Evolutionary conservation across 64 coral and sea anemone species (phyloP).

Genomic region (Montipora efflorescens): DNA sequence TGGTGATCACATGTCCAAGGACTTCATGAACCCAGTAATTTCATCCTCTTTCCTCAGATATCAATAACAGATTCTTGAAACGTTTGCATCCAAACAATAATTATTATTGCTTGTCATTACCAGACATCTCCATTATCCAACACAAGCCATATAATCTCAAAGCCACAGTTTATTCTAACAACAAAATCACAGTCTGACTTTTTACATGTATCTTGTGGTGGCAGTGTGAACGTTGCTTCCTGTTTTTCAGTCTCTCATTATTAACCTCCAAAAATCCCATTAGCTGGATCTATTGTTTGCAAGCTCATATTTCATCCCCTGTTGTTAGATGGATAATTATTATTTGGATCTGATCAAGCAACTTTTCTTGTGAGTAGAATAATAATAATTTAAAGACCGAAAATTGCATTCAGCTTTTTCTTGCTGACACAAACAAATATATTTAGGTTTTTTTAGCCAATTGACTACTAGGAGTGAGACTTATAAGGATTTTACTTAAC

Average conservation of each 20-base stretch:
- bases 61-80: neutral
- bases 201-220: neutral
- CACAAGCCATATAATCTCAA: too few species aligned
- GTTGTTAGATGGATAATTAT: too few species aligned
- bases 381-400: too few species aligned
- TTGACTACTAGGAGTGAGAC: too few species aligned
- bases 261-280: neutral
- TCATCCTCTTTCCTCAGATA: neutral
- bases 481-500: too few species aligned
- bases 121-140: too few species aligned
- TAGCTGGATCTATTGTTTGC: neutral
- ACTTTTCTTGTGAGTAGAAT: neutral
- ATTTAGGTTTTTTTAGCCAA: too few species aligned
- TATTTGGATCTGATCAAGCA: neutral
- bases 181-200: constrained; percentile 16
- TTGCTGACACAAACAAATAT: too few species aligned
- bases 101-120: too few species aligned
- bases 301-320: neutral
- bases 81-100: neutral
- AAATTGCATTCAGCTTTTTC: too few species aligned
- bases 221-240: neutral
- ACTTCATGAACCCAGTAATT: neutral
- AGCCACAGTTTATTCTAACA: neutral
- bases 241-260: neutral
- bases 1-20: too few species aligned